Evolutionary conservation across 2,113 vertebrate species (phyloP), one percentile per base, ranked within the genome.

Genomic region (Rhadina sibilatrix): DNA sequence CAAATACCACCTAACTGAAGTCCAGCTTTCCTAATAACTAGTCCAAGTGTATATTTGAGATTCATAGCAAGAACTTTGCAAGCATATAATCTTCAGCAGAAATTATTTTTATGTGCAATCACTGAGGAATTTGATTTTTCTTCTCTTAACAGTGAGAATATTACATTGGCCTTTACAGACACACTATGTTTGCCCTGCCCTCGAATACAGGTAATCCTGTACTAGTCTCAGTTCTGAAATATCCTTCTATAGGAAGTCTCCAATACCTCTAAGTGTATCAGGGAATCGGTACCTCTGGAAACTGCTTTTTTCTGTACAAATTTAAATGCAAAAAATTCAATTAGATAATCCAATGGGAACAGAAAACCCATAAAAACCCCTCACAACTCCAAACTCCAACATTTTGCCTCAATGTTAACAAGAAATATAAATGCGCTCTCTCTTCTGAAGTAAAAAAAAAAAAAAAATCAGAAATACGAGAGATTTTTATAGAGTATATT

Each of bases 291-390:
- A 75, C 14, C 75, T 83, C 72, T 76, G 64, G 64, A 83, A 52
- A 77, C 13, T 69, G 30, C 27, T 63, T 49, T 49, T 49, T 90
- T 72, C 81, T 65, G 17, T n/a, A 64, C 10, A 75, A 53, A 68
- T 88, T 74, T 88, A 93, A 88, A 50, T 49, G 54, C 50, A 81
- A 44, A 49, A 46, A 11, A 83, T 72, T 93, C 69, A 95, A 90
- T 80, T 88, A 95, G 77, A 83, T 56, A 90, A 70, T 47, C 70
- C 40, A 79, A 33, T 46, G 59, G 63, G 79, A 97, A 95, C 24
- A 93, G 44, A 89, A 95, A 95, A 89, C 15, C 77, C 75, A 94
- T 84, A 94, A 81, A 83, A 80, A 68, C 95, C 64, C 66, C 57
- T 70, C 10, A 20, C 15, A 96, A 66, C 20, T 94, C 68, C 54